Evolutionary conservation across 2,888 invertebrate species (phyloP).

Genomic region (Laspeyria flexula): DNA sequence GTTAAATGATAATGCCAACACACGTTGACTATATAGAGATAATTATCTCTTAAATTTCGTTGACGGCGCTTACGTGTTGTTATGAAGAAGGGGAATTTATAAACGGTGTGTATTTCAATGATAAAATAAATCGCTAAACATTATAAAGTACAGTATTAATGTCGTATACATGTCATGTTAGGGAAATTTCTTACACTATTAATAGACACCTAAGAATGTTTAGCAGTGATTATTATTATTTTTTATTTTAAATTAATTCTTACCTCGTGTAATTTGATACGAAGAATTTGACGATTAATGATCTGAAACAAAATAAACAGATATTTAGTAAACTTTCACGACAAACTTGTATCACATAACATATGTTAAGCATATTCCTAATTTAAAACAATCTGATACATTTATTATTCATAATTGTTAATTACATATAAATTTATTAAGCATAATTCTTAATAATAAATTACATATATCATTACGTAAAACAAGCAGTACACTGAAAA

Average conservation of each 20-base stretch:
- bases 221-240: conserved; percentile 2
- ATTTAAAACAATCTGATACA: background rate
- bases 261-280: conserved; percentile 30
- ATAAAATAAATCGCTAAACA: conserved; percentile 5
- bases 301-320: conserved; percentile 39
- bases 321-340: background rate
- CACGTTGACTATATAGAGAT: conserved; percentile 35
- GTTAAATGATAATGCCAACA: conserved; percentile 34
- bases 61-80: conserved; percentile 27
- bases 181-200: conserved; percentile 4
- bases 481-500: conserved; percentile 10
- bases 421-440: conserved; percentile 7
- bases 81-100: conserved; percentile 21
- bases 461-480: background rate
- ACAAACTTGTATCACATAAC: conserved; percentile 4
- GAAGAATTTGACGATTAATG: conserved; percentile 19
- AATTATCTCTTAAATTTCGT: conserved; percentile 35
- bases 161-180: conserved; percentile 3
- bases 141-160: conserved; percentile 6
- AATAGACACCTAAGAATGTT: background rate
- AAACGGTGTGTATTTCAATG: conserved; percentile 17
- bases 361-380: background rate
- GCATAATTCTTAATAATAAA: conserved; percentile 6
- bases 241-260: conserved; percentile 7
- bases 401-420: conserved; percentile 11